Base-by-base conservation (phyloP, 2,113 vertebrate genomes). In the Phycodurus eques region DNA sequence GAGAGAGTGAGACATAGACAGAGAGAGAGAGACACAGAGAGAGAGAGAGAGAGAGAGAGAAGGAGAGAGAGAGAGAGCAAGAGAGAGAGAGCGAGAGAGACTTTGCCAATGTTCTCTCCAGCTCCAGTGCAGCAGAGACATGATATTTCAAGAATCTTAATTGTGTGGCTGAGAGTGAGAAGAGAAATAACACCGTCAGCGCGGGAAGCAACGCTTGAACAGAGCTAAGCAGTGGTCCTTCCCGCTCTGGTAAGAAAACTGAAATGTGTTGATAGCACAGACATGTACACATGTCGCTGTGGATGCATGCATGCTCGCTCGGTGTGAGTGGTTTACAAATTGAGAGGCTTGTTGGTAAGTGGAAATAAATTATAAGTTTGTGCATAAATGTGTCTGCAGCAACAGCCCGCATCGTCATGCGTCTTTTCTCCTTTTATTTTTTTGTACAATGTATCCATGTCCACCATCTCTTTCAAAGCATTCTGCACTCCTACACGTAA, bases 101-200 rank as follows among this genome's bases (percentile, higher is more conserved):
- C 79, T 78, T 60, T 82, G 83, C 79, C 77, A 80, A 70, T 79
- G 79, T 78, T 72, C 75, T 82, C 77, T 60, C 71, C 74, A 74
- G 80, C 80, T 80, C 56, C 75, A 78, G 75, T 77, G 83, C 56
- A 67, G 73, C 84, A 47, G 79, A 65, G 71, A 82, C 81, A 82
- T 75, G 82, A 87, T 87, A 83, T 87, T 88, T 86, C 73, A 86
- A 74, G 67, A 82, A 71, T 75, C 75, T 76, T 63, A 72, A 73
- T 85, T 56, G 73, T 78, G 78, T 67, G 68, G 72, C 70, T 68
- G 75, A 70, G 65, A 82, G 47, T 35, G 35, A 72, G 54, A 49
- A 42, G 61, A 31, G 3, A 35, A 77, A 20, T 72, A 47, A 59
- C 72, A 54, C 54, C 68, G 39, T 51, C 2, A 59, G 68, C 73